Percentiles rank a stretch among this genome's conserved stretches.
phyloP scores from a whole-genome alignment of 2,888 invertebrate genomes.

The Cataglyphis altisquamis region DNA sequence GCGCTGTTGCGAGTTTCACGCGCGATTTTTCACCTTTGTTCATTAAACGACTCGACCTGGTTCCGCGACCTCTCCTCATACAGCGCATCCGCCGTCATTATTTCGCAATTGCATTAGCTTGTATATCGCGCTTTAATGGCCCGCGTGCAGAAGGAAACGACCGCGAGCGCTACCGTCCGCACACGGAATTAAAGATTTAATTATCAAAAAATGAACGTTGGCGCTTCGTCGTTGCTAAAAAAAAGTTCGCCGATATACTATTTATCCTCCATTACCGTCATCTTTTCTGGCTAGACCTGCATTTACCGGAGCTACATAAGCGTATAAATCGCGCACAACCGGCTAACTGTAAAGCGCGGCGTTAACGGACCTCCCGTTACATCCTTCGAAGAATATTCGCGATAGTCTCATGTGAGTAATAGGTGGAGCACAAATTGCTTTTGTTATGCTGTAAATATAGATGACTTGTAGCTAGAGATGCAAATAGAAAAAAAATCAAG shows the following conservation, averaged over 20 bases:
- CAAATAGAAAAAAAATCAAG: too few species aligned
- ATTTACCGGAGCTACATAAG: conserved; percentile 18
- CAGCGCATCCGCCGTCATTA: conserved; percentile 7
- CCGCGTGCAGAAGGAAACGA: conserved; percentile 18
- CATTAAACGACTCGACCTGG: conserved; percentile 25
- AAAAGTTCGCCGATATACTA: not conserved
- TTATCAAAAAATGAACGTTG: not conserved
- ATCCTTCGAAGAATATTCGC: conserved; percentile 26
- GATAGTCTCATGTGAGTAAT: not conserved
- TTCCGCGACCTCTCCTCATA: conserved; percentile 9
- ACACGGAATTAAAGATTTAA: conserved; percentile 20
- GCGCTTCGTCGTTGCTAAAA: not conserved
- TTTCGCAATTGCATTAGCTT: conserved; percentile 42
- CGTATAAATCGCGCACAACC: conserved; percentile 36
- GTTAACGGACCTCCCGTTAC: conserved; percentile 57
- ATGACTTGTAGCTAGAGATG: not conserved
- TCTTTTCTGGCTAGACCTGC: not conserved
- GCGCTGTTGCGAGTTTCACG: conserved; percentile 1
- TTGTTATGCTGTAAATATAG: conserved; percentile 36
- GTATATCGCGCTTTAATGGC: not conserved
- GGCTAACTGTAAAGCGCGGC: conserved; percentile 55
- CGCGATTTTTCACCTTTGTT: conserved; percentile 14
- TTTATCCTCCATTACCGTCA: not conserved
- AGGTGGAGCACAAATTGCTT: not conserved
- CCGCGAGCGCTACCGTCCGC: not conserved